A percentile compares a stretch with the other conserved stretches of the same genome.
Conservation (phyloP, 2,797 vertebrate genomes). For the Caiman crocodilus region DNA sequence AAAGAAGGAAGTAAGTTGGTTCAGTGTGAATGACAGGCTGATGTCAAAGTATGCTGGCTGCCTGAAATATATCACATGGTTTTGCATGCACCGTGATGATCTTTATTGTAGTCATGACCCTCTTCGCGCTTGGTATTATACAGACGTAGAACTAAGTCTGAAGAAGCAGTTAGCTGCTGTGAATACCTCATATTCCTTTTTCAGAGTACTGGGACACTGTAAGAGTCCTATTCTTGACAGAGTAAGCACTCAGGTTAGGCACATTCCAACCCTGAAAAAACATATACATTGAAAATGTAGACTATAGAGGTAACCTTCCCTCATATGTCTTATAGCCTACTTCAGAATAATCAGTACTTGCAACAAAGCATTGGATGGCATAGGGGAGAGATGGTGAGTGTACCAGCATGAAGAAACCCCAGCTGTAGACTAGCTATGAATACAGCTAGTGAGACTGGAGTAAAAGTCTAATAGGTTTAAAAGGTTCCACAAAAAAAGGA, state of each 20-base stretch:
- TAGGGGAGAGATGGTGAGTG: not conserved
- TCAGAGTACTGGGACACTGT: not conserved
- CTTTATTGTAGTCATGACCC: not conserved
- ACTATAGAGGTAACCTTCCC: not conserved
- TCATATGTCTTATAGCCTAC: not conserved
- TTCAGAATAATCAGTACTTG: not conserved
- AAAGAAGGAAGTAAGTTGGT: not conserved
- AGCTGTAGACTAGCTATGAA: slow-evolving; percentile 28
- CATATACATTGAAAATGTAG: slow-evolving; percentile 6
- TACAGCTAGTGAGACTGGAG: not conserved
- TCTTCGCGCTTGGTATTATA: not conserved
- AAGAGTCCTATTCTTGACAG: not conserved
- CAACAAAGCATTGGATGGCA: not conserved
- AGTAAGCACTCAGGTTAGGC: accelerated
- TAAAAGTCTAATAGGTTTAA: not conserved
- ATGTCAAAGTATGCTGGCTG: not conserved
- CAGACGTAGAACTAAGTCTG: not conserved
- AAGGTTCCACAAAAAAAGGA: not conserved
- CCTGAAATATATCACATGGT: not conserved
- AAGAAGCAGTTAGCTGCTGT: not conserved
- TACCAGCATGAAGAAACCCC: not conserved
- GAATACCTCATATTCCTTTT: not conserved
- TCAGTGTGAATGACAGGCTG: not conserved
- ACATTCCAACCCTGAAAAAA: no score
- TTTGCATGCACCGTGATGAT: not conserved